These are phyloP conservation scores for Drosophila subsilvestris DNA, from an alignment of 2,888 invertebrate genomes.

Conservation along the genomic window DNA sequence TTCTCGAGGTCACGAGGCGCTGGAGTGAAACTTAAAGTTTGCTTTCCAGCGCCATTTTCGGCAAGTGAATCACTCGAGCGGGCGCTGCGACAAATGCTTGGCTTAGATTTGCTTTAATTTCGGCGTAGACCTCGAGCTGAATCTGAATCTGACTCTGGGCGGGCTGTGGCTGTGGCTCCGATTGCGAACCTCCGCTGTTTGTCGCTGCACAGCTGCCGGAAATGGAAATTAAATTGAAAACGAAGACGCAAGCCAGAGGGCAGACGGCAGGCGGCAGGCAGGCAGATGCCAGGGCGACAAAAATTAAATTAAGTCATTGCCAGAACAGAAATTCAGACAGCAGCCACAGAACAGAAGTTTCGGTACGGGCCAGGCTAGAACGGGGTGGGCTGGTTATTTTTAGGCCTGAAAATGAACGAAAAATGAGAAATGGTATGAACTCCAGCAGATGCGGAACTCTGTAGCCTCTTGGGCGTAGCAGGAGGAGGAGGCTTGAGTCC, in stretches of 20 bases:
- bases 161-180: too few species aligned
- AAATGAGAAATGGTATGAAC: not conserved
- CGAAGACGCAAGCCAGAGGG: constrained; percentile 1
- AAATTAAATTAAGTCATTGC: constrained; percentile 38
- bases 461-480: too few species aligned
- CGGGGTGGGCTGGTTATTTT: not conserved
- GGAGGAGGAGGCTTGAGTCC: not conserved
- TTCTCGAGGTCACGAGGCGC: constrained; percentile 64
- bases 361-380: not conserved
- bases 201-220: constrained; percentile 36
- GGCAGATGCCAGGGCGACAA: not conserved
- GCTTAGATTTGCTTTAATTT: constrained; percentile 29
- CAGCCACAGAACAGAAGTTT: too few species aligned
- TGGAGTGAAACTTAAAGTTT: constrained; percentile 62
- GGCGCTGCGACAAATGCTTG: constrained; percentile 22
- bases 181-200: constrained; percentile 12
- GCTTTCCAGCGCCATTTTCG: constrained; percentile 20
- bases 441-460: constrained; percentile 12
- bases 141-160: too few species aligned
- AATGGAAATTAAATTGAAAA: constrained; percentile 25
- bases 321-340: constrained; percentile 6
- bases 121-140: constrained; percentile 10
- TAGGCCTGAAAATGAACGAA: not conserved
- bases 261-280: not conserved
- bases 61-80: constrained; percentile 34